A percentile compares a stretch with the other conserved stretches of the same genome.
Evolutionary conservation across 2,113 vertebrate genomes (phyloP).

Genomic region (Zosterops borbonicus): DNA sequence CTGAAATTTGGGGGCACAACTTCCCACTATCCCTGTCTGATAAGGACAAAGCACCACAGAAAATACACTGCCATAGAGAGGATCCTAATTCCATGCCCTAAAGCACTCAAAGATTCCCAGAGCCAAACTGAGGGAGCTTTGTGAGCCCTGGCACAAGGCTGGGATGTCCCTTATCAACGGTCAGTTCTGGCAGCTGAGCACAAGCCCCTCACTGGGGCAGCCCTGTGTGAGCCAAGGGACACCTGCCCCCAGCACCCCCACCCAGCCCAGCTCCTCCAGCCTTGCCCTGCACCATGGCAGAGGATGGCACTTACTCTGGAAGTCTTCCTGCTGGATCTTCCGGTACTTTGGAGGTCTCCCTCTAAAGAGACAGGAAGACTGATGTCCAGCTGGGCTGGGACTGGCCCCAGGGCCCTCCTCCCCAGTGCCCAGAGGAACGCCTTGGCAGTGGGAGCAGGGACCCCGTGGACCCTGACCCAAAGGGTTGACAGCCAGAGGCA

Average conservation of each 20-base stretch:
- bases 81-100: neutral
- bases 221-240: neutral
- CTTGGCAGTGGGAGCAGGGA: neutral
- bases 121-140: neutral
- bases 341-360: constrained; percentile 95
- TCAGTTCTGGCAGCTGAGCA: neutral
- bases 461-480: neutral
- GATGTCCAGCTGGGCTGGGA: neutral
- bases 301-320: constrained; percentile 82
- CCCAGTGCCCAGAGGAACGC: neutral
- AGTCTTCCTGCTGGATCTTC: constrained; percentile 91
- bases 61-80: neutral
- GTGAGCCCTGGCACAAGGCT: neutral
- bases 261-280: neutral
- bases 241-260: neutral
- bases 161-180: rapidly evolving
- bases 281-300: neutral
- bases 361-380: constrained; percentile 73
- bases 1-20: neutral
- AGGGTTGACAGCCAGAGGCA: neutral
- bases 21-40: neutral
- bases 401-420: neutral
- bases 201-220: neutral
- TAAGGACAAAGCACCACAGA: neutral
- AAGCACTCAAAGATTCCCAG: neutral